These are phyloP conservation scores for Ennomos quercinarius DNA, from an alignment of 2,888 invertebrate species.

Conservation along the genomic window DNA sequence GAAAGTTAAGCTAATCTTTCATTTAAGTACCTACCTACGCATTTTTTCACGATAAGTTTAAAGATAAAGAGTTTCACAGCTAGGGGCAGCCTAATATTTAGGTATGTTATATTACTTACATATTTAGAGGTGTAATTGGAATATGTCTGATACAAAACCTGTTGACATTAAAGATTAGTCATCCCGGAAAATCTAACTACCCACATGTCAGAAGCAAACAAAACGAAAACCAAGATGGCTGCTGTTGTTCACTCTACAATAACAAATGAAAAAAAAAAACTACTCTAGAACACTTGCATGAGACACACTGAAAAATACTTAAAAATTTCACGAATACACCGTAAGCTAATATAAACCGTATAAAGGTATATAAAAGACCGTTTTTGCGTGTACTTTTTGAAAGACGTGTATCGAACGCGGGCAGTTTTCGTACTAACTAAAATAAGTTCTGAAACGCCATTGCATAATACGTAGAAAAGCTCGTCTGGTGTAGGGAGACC, in stretches of 20 bases:
- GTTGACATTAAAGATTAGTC: slow-evolving; percentile 44
- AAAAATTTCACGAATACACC: slow-evolving; percentile 37
- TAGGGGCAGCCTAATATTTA: too few species aligned
- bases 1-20: too few species aligned
- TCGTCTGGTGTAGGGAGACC: slow-evolving; percentile 53
- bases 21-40: too few species aligned
- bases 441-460: slow-evolving; percentile 76
- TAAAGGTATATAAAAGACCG: slow-evolving; percentile 17
- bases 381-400: slow-evolving; percentile 40
- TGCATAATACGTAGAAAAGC: slow-evolving; percentile 83
- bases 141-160: slow-evolving; percentile 12
- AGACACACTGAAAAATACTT: slow-evolving; percentile 19
- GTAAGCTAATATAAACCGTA: slow-evolving; percentile 33
- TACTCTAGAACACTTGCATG: slow-evolving; percentile 21
- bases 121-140: not conserved
- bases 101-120: too few species aligned
- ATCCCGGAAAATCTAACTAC: slow-evolving; percentile 52
- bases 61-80: too few species aligned
- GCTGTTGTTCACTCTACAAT: slow-evolving; percentile 45
- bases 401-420: slow-evolving; percentile 58
- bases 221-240: slow-evolving; percentile 60
- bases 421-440: slow-evolving; percentile 74
- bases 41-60: too few species aligned
- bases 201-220: slow-evolving; percentile 49
- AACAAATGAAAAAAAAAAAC: not conserved